A percentile compares a stretch with the other conserved stretches of the same genome.
These are phyloP conservation scores for Tipula helvola DNA, from an alignment of 2,888 invertebrate species.

Conservation along the genomic window DNA sequence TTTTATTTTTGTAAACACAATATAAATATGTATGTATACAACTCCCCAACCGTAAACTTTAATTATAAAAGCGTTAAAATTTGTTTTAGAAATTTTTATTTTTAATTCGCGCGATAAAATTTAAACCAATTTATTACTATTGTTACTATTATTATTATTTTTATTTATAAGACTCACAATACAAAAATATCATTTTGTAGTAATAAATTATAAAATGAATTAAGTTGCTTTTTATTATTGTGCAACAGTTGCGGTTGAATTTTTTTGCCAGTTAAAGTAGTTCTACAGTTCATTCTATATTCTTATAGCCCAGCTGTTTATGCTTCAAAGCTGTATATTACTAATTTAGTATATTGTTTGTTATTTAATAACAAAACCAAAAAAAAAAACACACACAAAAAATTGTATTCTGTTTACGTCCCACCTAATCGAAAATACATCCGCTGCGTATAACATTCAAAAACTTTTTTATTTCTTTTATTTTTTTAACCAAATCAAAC, in stretches of 20 bases:
- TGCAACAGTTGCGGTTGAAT: neutral
- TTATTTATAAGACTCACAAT: neutral
- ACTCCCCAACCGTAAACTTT: neutral
- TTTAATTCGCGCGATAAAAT: neutral
- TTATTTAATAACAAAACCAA: neutral
- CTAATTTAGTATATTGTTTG: neutral
- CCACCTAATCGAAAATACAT: conserved; percentile 4
- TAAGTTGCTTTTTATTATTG: neutral
- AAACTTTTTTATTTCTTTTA: neutral
- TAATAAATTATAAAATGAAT: neutral
- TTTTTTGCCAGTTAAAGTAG: neutral
- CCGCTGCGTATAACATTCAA: neutral
- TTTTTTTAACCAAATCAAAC: neutral
- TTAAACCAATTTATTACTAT: neutral
- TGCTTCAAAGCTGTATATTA: neutral
- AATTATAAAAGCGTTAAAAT: neutral
- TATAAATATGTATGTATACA: neutral
- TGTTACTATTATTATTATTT: neutral
- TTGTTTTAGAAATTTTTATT: neutral
- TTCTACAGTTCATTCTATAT: neutral
- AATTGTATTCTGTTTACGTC: neutral
- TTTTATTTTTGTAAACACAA: neutral
- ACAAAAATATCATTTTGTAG: neutral
- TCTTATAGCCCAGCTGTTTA: neutral
- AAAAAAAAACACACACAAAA: neutral